Conservation (phyloP, 2,888 invertebrate genomes). For the Harpalus rufipes region DNA sequence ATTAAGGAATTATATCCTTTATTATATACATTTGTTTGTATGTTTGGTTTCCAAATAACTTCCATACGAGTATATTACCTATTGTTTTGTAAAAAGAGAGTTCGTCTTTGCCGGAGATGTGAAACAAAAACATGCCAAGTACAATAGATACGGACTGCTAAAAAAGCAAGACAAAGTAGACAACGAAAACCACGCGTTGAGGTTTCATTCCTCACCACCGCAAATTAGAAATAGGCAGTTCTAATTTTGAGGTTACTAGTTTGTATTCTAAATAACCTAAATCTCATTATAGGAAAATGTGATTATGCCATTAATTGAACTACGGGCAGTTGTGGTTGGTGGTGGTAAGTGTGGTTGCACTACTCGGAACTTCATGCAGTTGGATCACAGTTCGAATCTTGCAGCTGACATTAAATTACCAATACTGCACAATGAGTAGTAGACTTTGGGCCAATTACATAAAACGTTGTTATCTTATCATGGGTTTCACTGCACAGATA, state of each 20-base stretch:
- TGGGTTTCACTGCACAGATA: no score
- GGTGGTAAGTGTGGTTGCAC: neutral
- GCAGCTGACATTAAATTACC: constrained; percentile 1
- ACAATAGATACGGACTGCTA: neutral
- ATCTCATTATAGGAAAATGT: constrained; percentile 3
- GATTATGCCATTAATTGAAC: neutral
- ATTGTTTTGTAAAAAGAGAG: no score
- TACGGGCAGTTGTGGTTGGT: constrained; percentile 1
- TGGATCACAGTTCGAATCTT: constrained; percentile 5
- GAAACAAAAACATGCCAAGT: neutral
- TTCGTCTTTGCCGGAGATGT: neutral
- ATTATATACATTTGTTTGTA: no score
- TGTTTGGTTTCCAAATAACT: no score
- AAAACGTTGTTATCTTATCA: no score
- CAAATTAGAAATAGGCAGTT: neutral
- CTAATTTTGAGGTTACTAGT: neutral
- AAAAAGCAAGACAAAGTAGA: neutral
- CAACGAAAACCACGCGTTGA: neutral
- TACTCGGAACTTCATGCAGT: neutral
- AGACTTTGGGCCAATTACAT: neutral
- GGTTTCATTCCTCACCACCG: neutral
- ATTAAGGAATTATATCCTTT: no score
- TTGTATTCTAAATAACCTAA: neutral
- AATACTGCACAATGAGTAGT: neutral
- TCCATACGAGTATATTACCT: no score